Evolutionary conservation across 2,113 vertebrate genomes (phyloP).

Genomic region (Nyctereutes procyonoides): DNA sequence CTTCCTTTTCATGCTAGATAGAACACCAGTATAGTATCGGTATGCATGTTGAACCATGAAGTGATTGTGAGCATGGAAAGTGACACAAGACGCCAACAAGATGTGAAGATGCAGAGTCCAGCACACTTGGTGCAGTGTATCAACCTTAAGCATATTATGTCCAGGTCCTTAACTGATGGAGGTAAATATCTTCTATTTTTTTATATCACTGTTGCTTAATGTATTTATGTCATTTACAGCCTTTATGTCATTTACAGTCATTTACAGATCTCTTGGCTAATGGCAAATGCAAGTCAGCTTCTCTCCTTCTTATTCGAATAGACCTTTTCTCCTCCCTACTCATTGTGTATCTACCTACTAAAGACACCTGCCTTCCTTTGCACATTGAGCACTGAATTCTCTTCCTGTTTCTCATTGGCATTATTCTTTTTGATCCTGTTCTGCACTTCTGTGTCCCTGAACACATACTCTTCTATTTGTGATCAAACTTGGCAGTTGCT

Average conservation of each 20-base stretch:
- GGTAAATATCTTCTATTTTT: neutral
- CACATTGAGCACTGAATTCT: neutral
- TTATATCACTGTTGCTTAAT: neutral
- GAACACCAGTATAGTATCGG: neutral
- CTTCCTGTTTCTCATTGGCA: neutral
- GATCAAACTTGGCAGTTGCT: conserved; percentile 82
- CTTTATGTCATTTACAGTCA: neutral
- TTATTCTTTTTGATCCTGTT: conserved; percentile 32
- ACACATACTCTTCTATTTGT: conserved; percentile 77
- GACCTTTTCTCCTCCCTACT: neutral
- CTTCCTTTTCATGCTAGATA: neutral
- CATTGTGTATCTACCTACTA: neutral
- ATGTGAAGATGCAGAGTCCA: neutral
- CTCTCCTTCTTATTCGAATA: neutral
- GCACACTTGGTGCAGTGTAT: neutral
- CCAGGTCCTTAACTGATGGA: neutral
- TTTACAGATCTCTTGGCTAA: neutral
- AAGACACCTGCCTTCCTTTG: neutral
- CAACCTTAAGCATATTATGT: neutral
- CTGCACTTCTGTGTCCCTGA: conserved; percentile 79
- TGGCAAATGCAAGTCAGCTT: neutral
- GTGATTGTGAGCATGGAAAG: neutral
- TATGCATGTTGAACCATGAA: neutral
- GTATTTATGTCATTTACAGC: neutral
- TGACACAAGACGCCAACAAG: neutral